Percentiles rank a stretch among this genome's conserved stretches.
Conservation (phyloP, 2,797 vertebrate species). For the Argentina silus region DNA sequence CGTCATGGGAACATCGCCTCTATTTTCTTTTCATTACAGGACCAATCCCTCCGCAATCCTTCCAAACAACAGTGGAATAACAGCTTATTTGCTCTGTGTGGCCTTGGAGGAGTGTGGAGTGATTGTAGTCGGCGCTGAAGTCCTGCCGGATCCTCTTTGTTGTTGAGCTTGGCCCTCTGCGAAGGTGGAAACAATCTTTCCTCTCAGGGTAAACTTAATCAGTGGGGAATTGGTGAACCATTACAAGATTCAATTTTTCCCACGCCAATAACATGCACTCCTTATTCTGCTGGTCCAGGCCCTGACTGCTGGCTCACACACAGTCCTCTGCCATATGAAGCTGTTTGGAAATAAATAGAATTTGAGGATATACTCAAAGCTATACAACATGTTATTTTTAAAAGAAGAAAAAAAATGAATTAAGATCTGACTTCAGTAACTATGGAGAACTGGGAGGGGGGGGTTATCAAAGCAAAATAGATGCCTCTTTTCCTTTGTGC, state of each 20-base stretch:
- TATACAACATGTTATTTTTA: background rate
- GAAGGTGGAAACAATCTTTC: slow-evolving; percentile 61
- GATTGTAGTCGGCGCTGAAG: slow-evolving; percentile 43
- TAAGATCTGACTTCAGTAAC: background rate
- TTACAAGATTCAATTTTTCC: slow-evolving; percentile 41
- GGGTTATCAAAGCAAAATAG: slow-evolving; percentile 19
- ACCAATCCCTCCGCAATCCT: slow-evolving; percentile 75
- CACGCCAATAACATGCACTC: slow-evolving; percentile 36
- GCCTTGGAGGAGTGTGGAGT: slow-evolving; percentile 57
- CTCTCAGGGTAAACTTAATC: slow-evolving; percentile 48
- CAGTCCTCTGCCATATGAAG: slow-evolving; percentile 14
- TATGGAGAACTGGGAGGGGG: background rate
- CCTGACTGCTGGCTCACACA: slow-evolving; percentile 13
- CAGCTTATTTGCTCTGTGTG: slow-evolving; percentile 77
- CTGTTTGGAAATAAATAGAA: background rate
- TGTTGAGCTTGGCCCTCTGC: slow-evolving; percentile 38
- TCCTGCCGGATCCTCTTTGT: slow-evolving; percentile 48
- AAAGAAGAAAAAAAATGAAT: background rate
- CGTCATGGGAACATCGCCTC: slow-evolving; percentile 80
- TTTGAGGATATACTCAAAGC: background rate
- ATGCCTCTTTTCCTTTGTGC: slow-evolving; percentile 18
- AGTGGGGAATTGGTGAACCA: slow-evolving; percentile 43
- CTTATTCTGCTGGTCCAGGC: slow-evolving; percentile 1
- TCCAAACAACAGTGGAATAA: slow-evolving; percentile 80
- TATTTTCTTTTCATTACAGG: slow-evolving; percentile 85